A percentile compares a stretch with the other conserved stretches of the same genome.
Evolutionary conservation across 2,888 invertebrate species (phyloP).

Genomic region (Bedellia somnulentella): DNA sequence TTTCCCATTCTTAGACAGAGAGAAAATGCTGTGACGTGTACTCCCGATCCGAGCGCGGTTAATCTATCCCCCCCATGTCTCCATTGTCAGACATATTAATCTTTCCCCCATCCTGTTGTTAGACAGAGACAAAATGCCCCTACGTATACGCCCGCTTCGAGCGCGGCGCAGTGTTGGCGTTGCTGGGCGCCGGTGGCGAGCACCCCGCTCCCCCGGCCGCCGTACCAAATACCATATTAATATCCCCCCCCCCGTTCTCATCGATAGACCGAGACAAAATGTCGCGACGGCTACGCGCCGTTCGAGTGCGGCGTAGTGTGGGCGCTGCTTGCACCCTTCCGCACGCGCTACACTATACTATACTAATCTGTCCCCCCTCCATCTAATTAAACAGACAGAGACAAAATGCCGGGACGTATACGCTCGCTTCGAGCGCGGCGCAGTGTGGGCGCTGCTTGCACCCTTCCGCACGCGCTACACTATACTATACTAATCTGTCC

Average conservation of each 20-base stretch:
- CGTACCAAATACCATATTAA: constrained; percentile 2
- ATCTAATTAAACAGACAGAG: too few relatives aligned
- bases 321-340: too few relatives aligned
- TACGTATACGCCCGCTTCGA: constrained; percentile 83
- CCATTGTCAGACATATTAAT: constrained; percentile 45
- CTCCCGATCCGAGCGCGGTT: constrained; percentile 76
- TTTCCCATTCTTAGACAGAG: constrained; percentile 45
- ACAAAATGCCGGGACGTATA: constrained; percentile 69
- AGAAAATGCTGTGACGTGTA: constrained; percentile 69
- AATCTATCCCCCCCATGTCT: too few relatives aligned
- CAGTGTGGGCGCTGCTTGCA: constrained; percentile 78
- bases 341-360: too few relatives aligned
- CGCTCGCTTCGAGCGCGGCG: constrained; percentile 76
- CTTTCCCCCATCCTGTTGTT: too few relatives aligned
- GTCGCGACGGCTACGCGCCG: too few relatives aligned
- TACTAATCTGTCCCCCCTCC: too few relatives aligned
- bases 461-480: too few relatives aligned
- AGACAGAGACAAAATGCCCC: constrained; percentile 43
- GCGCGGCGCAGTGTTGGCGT: constrained; percentile 56
- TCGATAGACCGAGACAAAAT: neutral
- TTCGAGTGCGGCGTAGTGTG: too few relatives aligned
- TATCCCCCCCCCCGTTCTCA: neutral
- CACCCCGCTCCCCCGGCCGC: constrained; percentile 6
- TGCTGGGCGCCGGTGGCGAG: constrained; percentile 17
- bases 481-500: too few relatives aligned